Conservation (phyloP, 92 coral and sea anemone genomes). For the Hydrozoanthus gracilis region DNA sequence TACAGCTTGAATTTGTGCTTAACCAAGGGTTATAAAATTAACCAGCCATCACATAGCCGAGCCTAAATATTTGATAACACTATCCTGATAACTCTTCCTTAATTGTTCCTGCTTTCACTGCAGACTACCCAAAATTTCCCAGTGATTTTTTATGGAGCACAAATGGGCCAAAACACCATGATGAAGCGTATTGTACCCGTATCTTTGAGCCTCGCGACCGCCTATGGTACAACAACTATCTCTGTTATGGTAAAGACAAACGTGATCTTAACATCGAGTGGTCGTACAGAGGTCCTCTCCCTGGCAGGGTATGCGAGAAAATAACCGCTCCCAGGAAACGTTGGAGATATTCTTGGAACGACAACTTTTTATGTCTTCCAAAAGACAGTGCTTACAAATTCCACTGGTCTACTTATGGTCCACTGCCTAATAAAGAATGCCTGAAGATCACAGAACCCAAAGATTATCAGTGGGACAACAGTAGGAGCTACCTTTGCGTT, state of each 20-base stretch:
- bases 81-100: not conserved
- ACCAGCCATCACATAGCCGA: too few species aligned
- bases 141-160: constrained; percentile 78
- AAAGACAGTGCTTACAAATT: constrained; percentile 78
- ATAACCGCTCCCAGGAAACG: constrained; percentile 59
- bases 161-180: constrained; percentile 44
- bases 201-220: constrained; percentile 71
- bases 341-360: constrained; percentile 58
- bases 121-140: constrained; percentile 89
- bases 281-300: constrained; percentile 67
- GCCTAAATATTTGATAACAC: too few species aligned
- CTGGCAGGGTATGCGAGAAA: constrained; percentile 64
- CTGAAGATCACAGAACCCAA: constrained; percentile 75
- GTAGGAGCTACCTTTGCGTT: constrained; percentile 73
- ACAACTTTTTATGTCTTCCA: constrained; percentile 79
- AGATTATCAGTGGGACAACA: constrained; percentile 67
- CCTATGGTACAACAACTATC: constrained; percentile 63
- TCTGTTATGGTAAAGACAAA: constrained; percentile 83
- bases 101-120: not conserved
- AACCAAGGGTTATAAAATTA: too few species aligned
- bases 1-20: too few species aligned
- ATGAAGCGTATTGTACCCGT: constrained; percentile 61
- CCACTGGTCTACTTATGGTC: constrained; percentile 73
- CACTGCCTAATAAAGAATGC: constrained; percentile 62
- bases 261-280: constrained; percentile 63